Conservation (phyloP, 2,113 vertebrate genomes). For the Oplegnathus fasciatus region DNA sequence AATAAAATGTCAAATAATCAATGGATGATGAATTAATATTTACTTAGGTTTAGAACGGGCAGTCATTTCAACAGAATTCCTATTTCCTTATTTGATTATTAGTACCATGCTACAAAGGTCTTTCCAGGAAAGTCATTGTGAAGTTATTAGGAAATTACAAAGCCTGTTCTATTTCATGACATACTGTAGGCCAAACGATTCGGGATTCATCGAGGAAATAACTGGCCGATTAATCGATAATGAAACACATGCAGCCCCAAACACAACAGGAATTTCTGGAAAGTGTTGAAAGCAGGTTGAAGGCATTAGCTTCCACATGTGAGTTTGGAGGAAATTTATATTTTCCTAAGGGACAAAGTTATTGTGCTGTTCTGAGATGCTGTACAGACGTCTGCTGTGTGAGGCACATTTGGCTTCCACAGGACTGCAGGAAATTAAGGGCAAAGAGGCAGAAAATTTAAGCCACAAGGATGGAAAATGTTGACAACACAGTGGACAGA, state of each 20-base stretch:
- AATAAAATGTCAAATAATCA: not conserved
- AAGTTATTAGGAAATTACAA: not conserved
- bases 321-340: not conserved
- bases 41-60: not conserved
- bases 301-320: not conserved
- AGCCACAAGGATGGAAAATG: conserved; percentile 51
- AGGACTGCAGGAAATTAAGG: conserved; percentile 11
- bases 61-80: not conserved
- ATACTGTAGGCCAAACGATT: not conserved
- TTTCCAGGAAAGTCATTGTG: not conserved
- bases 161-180: not conserved
- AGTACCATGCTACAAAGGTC: not conserved
- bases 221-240: not conserved
- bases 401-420: conserved; percentile 29
- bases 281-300: not conserved
- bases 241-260: not conserved
- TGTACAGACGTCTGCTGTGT: conserved; percentile 23
- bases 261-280: not conserved
- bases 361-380: conserved; percentile 1
- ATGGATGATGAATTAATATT: not conserved
- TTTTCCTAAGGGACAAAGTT: not conserved
- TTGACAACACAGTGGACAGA: conserved; percentile 50
- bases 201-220: not conserved
- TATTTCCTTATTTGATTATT: not conserved
- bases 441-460: conserved; percentile 39